These are phyloP conservation scores for Scyliorhinus canicula DNA, from an alignment of 2,797 vertebrate genomes.

Conservation along the genomic window DNA sequence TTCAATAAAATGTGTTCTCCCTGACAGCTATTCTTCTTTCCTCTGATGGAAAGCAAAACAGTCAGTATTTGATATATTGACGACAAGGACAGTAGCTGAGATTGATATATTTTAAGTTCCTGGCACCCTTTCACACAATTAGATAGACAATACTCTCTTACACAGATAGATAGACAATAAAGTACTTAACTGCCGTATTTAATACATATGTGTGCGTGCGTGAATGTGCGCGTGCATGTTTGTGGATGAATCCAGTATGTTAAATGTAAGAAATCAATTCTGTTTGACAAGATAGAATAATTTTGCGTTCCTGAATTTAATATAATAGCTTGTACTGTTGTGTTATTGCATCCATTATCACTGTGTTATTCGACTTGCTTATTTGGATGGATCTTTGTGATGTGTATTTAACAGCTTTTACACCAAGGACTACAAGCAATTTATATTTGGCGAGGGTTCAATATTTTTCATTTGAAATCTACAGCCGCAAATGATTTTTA, in stretches of 20 bases:
- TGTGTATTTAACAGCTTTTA: conserved; percentile 10
- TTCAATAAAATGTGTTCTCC: not conserved
- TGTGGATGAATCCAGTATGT: not conserved
- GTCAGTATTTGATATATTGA: not conserved
- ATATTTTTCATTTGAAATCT: not conserved
- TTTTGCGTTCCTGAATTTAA: not conserved
- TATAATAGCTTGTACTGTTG: not conserved
- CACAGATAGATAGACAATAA: not conserved
- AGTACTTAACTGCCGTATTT: not conserved
- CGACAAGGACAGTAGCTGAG: not conserved
- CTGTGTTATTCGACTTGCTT: not conserved
- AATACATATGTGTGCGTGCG: too few relatives aligned
- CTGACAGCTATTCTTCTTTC: conserved; percentile 5
- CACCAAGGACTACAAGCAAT: not conserved
- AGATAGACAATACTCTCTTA: not conserved
- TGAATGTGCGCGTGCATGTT: too few relatives aligned
- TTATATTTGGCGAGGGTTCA: not conserved
- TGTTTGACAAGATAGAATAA: not conserved
- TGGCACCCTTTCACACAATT: not conserved
- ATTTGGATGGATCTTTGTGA: not conserved
- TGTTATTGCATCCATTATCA: conserved; percentile 15
- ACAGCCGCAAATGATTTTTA: not conserved
- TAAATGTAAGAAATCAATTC: not conserved
- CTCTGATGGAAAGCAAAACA: conserved; percentile 4
- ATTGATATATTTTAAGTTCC: conserved; percentile 2